Conservation (phyloP, 2,888 invertebrate genomes). For the Conchocele bisecta region DNA sequence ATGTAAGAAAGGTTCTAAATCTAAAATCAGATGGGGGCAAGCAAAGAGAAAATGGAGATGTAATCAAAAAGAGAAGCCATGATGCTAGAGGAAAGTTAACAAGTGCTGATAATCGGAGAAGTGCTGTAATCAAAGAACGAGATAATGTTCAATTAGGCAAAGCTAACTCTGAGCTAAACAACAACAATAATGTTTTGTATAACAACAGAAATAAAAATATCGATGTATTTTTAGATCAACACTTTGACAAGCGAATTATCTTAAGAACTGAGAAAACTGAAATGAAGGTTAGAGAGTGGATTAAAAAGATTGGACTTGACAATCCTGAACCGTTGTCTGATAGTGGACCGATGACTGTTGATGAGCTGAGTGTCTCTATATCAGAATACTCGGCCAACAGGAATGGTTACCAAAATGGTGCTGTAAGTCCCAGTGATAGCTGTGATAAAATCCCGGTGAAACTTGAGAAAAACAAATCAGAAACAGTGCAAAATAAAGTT, state of each 20-base stretch:
- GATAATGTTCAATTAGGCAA: too few species aligned
- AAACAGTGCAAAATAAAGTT: too few species aligned
- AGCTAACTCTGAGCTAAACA: too few species aligned
- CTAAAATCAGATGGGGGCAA: too few species aligned
- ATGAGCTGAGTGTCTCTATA: constrained; percentile 40
- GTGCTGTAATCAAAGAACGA: too few species aligned
- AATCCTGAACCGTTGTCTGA: not conserved
- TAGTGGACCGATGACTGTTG: constrained; percentile 37
- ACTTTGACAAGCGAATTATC: constrained; percentile 10
- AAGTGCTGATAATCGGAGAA: too few species aligned
- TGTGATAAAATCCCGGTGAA: constrained; percentile 49
- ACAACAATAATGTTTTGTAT: too few species aligned
- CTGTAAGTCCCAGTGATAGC: constrained; percentile 28
- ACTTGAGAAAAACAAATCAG: constrained; percentile 50
- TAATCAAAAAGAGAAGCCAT: too few species aligned
- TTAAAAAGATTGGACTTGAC: constrained; percentile 45
- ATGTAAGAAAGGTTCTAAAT: too few species aligned
- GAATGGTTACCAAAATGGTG: not conserved
- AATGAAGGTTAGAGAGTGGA: constrained; percentile 52
- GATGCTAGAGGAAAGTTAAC: too few species aligned
- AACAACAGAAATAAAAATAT: too few species aligned
- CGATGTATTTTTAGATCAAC: constrained; percentile 7
- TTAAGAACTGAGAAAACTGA: constrained; percentile 9
- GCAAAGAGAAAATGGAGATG: too few species aligned
- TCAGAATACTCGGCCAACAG: not conserved